Evolutionary conservation across 2,113 vertebrate species (phyloP).

Genomic region (Eleginops maclovinus): DNA sequence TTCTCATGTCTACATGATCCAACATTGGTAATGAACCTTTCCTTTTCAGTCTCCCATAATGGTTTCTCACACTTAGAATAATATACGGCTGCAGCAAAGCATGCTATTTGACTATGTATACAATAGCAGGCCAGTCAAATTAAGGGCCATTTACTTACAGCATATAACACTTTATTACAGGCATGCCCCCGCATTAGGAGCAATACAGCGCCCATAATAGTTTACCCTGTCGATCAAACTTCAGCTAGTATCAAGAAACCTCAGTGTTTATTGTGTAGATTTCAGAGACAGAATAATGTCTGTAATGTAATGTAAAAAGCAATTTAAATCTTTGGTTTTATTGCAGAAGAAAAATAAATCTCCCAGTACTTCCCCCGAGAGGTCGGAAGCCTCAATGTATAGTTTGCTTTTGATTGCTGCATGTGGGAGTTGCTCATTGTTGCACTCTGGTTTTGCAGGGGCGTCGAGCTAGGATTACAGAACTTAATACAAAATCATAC

Average conservation of each 20-base stretch:
- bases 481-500: slow-evolving; percentile 27
- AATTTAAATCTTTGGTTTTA: slow-evolving; percentile 18
- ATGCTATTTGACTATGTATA: background rate
- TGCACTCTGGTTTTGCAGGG: slow-evolving; percentile 45
- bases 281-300: background rate
- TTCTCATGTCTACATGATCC: slow-evolving; percentile 8
- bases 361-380: background rate
- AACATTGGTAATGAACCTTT: slow-evolving; percentile 4
- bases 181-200: slow-evolving; percentile 11
- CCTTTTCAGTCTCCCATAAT: slow-evolving; percentile 10
- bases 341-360: background rate
- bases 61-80: slow-evolving; percentile 10
- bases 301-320: no score
- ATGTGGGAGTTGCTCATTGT: slow-evolving; percentile 54
- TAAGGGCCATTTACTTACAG: slow-evolving; percentile 23
- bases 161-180: slow-evolving; percentile 17
- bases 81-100: slow-evolving; percentile 7
- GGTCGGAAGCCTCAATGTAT: slow-evolving; percentile 2
- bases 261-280: slow-evolving; percentile 4
- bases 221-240: background rate
- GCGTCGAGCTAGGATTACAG: slow-evolving; percentile 41
- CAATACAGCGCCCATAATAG: slow-evolving; percentile 17
- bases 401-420: slow-evolving; percentile 50
- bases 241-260: slow-evolving; percentile 16
- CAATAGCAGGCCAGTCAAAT: slow-evolving; percentile 13